A percentile compares a stretch with the other conserved stretches of the same genome.
Evolutionary conservation across 2,888 invertebrate genomes (phyloP).

Genomic region (Dromius quadrimaculatus): DNA sequence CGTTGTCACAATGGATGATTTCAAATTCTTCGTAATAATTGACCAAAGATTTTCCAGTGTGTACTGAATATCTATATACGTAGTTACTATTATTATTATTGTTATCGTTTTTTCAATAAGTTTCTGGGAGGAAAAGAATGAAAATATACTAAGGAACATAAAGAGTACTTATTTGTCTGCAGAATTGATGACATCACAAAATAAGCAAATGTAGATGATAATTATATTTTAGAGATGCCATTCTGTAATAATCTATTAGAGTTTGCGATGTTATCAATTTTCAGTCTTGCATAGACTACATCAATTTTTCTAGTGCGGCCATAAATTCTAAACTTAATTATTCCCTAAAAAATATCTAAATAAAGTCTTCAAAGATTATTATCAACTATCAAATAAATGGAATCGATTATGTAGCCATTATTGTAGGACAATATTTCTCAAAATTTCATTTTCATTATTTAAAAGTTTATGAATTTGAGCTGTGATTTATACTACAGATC

Average conservation of each 20-base stretch:
- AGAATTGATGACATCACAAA: slow-evolving; percentile 1
- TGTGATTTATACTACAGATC: too few relatives aligned
- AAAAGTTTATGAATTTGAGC: too few relatives aligned
- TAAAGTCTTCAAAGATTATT: neutral
- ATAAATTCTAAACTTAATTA: slow-evolving; percentile 19
- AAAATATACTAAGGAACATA: neutral
- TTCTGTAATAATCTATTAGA: neutral
- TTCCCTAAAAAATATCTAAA: slow-evolving; percentile 7
- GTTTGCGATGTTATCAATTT: slow-evolving; percentile 3
- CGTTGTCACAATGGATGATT: too few relatives aligned
- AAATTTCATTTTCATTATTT: neutral
- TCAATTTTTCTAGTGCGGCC: slow-evolving; percentile 8
- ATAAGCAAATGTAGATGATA: too few relatives aligned
- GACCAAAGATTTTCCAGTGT: too few relatives aligned
- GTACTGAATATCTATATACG: too few relatives aligned
- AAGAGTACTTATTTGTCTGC: too few relatives aligned
- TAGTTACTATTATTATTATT: too few relatives aligned
- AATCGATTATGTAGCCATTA: neutral
- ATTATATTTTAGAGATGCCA: neutral
- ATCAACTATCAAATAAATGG: neutral
- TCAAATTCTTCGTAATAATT: too few relatives aligned
- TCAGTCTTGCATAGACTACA: neutral
- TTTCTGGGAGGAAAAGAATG: neutral
- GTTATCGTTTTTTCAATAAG: too few relatives aligned
- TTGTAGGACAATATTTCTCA: neutral